These are phyloP conservation scores for Amblyopsis hoosieri DNA, from an alignment of 2,797 vertebrate genomes.

Conservation along the genomic window DNA sequence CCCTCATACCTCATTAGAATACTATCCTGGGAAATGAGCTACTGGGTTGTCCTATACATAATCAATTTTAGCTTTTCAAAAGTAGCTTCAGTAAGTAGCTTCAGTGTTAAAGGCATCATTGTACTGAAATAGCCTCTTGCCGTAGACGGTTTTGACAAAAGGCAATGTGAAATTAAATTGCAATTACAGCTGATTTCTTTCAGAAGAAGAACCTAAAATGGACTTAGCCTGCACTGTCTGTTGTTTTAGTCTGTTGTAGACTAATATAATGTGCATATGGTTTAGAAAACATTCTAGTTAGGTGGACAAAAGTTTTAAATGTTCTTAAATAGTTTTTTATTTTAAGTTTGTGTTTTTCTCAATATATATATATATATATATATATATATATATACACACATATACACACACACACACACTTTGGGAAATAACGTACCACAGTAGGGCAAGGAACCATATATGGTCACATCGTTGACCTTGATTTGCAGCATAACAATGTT, in stretches of 20 bases:
- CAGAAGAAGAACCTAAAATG: not conserved
- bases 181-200: not conserved
- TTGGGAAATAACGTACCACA: no score
- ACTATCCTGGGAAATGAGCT: slow-evolving; percentile 44
- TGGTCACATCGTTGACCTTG: no score
- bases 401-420: no score
- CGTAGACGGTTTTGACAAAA: not conserved
- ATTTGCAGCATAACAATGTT: no score
- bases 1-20: slow-evolving; percentile 38
- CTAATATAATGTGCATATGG: not conserved
- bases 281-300: not conserved
- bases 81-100: slow-evolving; percentile 1
- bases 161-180: not conserved
- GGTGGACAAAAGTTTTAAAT: no score
- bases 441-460: no score
- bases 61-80: slow-evolving; percentile 15
- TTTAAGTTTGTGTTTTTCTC: no score
- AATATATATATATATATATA: no score
- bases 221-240: no score
- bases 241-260: no score
- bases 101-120: slow-evolving; percentile 18
- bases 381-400: no score
- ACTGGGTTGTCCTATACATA: slow-evolving; percentile 13
- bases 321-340: no score
- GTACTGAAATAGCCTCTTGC: slow-evolving; percentile 24